Evolutionary conservation across 2,888 invertebrate genomes (phyloP).

Genomic region (Eristalinus sepulchralis): DNA sequence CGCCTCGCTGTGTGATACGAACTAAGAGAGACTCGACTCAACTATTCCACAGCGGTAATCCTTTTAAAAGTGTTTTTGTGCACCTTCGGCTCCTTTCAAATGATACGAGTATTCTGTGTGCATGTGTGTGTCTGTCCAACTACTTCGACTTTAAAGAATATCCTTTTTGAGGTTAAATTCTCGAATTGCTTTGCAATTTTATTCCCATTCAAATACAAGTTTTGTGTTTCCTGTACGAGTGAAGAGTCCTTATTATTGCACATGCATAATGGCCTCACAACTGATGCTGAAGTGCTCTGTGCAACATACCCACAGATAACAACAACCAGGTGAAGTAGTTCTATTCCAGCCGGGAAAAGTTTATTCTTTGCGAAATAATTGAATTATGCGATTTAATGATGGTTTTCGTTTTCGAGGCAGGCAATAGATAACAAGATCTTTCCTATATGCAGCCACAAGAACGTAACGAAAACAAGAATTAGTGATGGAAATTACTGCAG

Average conservation of each 20-base stretch:
- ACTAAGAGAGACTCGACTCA: slow-evolving; percentile 45
- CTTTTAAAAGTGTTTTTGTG: slow-evolving; percentile 29
- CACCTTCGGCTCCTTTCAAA: neutral
- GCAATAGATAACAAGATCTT: neutral
- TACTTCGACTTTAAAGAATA: neutral
- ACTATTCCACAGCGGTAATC: slow-evolving; percentile 48
- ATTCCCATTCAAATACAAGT: neutral
- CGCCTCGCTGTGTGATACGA: slow-evolving; percentile 14
- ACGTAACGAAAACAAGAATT: neutral
- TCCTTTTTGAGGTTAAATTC: neutral
- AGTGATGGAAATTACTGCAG: neutral
- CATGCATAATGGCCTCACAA: neutral
- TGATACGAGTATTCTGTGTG: neutral
- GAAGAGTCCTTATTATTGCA: neutral
- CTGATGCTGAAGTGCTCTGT: neutral
- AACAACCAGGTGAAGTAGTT: neutral
- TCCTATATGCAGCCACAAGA: neutral
- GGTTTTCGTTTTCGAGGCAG: neutral
- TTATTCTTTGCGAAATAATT: neutral
- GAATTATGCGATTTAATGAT: neutral
- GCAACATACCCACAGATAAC: neutral
- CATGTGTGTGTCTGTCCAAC: neutral
- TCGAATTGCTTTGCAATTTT: neutral
- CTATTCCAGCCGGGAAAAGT: neutral
- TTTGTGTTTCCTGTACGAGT: neutral